A percentile compares a stretch with the other conserved stretches of the same genome.
Conservation (phyloP, 2,797 vertebrate genomes). For the Mus minutoides region DNA sequence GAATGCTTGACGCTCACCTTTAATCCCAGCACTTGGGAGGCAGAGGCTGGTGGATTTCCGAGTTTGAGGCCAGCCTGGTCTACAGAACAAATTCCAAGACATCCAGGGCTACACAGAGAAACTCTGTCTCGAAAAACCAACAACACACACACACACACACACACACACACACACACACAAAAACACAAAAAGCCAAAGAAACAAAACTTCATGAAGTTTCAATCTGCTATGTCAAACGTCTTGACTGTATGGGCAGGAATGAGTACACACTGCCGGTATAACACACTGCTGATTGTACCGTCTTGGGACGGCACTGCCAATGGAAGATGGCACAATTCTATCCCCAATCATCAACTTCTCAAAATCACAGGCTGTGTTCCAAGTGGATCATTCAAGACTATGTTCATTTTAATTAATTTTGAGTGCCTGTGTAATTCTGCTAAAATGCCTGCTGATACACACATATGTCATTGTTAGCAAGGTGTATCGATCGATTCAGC, state of each 20-base stretch:
- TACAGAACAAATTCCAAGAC: neutral
- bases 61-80: neutral
- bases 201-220: conserved; percentile 11
- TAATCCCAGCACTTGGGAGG: neutral
- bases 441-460: neutral
- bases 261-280: neutral
- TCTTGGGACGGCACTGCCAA: neutral
- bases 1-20: neutral
- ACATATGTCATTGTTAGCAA: neutral
- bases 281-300: neutral
- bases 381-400: neutral
- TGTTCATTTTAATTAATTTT: conserved; percentile 36
- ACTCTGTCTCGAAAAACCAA: neutral
- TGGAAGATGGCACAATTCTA: conserved; percentile 13
- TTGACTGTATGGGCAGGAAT: neutral
- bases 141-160: no score
- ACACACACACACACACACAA: no score
- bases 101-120: neutral
- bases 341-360: neutral
- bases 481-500: neutral
- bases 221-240: neutral
- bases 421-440: neutral
- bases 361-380: neutral
- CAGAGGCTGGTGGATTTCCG: neutral
- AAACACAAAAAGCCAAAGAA: neutral